Evolutionary conservation across 2,888 invertebrate genomes (phyloP), one percentile per base, ranked within the genome.

Genomic region (Adelognathus sp.): DNA sequence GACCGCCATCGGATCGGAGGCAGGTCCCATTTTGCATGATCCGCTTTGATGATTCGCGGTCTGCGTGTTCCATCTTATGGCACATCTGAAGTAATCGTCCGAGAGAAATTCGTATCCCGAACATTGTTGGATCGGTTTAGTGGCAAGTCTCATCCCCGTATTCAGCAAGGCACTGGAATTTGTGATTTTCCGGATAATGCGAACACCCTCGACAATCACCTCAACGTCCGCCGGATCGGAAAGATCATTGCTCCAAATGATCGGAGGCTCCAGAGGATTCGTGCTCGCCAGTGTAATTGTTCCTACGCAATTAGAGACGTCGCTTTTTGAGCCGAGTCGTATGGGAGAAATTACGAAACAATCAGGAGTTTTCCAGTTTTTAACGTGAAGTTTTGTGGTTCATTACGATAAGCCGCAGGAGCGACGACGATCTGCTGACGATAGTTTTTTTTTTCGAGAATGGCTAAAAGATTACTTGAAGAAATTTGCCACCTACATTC

Each of bases 41-140:
- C 96, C 96, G 0, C 95, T 95, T 90, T 96, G 96, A 89, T 97
- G 97, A 89, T 97, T 97, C 91, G 96, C 96, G 0, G 96, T 95
- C 0, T 95, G 96, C 0, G 96, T 96, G 70, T 95, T 93, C 71
- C 94, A 93, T 75, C 92, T 92, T 0, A 96, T 93, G 0, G 96
- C 94, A 86, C 97, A 97, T 72, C 93, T 93, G 94, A 97, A 96
- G 90, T 94, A 97, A n/a, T 94, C 94, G 82, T 96, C 95, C 0
- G 93, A 92, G 5, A 94, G 93, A 66, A 92, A 93, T 11, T 80
- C 69, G 64, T 82, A 86, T 46, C 76, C 76, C 1, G 88, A 82
- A 52, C 91, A 91, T 1, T 88, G 87, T 0, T 83, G 27, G 11
- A 88, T 71, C 1, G 86, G 87, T 2, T 71, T 46, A 70, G 86